These are phyloP conservation scores for Papilio elwesi DNA, from an alignment of 2,888 invertebrate species.

Conservation along the genomic window DNA sequence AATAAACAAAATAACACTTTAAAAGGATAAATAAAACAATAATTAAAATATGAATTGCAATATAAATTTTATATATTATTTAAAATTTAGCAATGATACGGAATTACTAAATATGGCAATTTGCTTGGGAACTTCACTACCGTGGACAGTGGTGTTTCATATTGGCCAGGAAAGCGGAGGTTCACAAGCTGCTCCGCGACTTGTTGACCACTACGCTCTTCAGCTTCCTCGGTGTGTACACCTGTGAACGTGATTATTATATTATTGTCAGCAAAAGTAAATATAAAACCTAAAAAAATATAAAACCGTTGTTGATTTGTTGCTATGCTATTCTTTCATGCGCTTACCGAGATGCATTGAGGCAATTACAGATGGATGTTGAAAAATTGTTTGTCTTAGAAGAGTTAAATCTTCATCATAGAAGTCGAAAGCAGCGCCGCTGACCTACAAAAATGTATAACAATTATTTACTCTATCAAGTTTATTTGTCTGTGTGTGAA, in stretches of 20 bases:
- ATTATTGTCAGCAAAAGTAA: not conserved
- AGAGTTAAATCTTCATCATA: slow-evolving; percentile 4
- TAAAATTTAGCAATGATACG: not conserved
- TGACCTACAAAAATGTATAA: not conserved
- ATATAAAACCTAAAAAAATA: too few relatives aligned
- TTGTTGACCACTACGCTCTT: not conserved
- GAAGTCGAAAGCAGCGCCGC: not conserved
- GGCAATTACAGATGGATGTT: not conserved
- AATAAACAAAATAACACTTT: too few relatives aligned
- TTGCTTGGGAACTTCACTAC: not conserved
- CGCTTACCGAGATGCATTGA: slow-evolving; percentile 14
- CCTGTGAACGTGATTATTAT: not conserved
- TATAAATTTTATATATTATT: too few relatives aligned
- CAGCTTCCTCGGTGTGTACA: slow-evolving; percentile 2
- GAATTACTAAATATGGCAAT: not conserved
- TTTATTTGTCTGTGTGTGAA: too few relatives aligned
- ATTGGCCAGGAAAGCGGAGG: not conserved
- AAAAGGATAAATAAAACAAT: too few relatives aligned
- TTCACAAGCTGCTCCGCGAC: slow-evolving; percentile 1
- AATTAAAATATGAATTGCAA: not conserved
- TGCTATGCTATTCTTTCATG: not conserved
- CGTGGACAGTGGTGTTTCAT: not conserved
- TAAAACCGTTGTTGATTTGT: too few relatives aligned
- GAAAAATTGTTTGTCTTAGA: not conserved
- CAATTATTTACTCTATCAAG: not conserved